Base-by-base conservation (phyloP, 2,113 vertebrate species). In the Redunca redunca region DNA sequence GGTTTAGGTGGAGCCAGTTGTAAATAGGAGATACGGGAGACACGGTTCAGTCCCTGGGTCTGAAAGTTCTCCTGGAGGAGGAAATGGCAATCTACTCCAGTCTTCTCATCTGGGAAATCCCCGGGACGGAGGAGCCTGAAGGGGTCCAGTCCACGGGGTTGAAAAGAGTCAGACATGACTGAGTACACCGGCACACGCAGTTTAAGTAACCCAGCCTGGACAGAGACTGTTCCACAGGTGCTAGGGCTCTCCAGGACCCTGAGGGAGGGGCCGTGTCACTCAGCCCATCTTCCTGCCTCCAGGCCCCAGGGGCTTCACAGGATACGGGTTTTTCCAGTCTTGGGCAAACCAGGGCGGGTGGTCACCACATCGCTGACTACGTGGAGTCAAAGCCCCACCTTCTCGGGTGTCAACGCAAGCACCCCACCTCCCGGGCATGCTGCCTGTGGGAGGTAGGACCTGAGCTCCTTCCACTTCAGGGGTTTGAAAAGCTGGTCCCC, bases 341-440 rank as follows among this genome's bases (percentile, higher is more conserved):
- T 57, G 40, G 50, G 94, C 7, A n/a, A 78, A 48, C 30, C 46
- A 46, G 74, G 43, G 33, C 0, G 1, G 46, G 1, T 25, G 53
- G 83, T 36, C 53, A 16, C 74, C 33, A 10, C 0, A 4, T 12
- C 1, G 26, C 58, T 55, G 33, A 43, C 55, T 4, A 26, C 26
- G 1, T 2, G 2, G 85, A 33, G 21, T 10, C 2, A 5, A n/a
- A 36, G 48, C 33, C 60, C 43, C 7, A 36, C 55, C 28, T 43
- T n/a, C 88, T 55, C 0, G 0, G 58, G 7, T 6, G 12, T n/a
- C 40, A 3, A 16, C 81, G 71, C 40, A 52, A 36, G 77, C 2
- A 30, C 28, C 17, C 16, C 19, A 3, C 17, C 55, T 36, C 83
- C 52, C 0, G 48, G 82, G 30, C 1, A 50, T 23, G 30, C 43